A percentile compares a stretch with the other conserved stretches of the same genome.
These are phyloP conservation scores for Sipha flava DNA, from an alignment of 1,140 invertebrate species.

Conservation along the genomic window DNA sequence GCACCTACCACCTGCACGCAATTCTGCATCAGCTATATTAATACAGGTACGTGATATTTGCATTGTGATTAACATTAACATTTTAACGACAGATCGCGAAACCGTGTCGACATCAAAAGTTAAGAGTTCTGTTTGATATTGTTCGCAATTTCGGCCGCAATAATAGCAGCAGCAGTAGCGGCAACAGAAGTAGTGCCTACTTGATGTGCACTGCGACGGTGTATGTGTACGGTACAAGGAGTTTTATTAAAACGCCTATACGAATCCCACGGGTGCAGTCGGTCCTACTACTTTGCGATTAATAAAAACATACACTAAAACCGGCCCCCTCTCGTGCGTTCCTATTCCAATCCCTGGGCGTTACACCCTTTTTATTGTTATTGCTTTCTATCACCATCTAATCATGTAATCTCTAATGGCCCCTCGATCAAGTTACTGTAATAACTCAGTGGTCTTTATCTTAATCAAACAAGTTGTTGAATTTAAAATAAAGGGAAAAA, in stretches of 20 bases:
- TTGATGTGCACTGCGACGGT: no score
- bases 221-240: background rate
- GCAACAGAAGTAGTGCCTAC: no score
- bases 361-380: conserved; percentile 29
- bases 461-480: conserved; percentile 19
- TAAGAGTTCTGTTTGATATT: background rate
- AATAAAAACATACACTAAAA: conserved; percentile 14
- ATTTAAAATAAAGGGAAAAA: background rate
- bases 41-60: background rate
- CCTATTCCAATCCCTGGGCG: background rate
- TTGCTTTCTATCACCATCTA: conserved; percentile 15
- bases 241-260: conserved; percentile 8
- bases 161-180: no score
- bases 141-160: no score
- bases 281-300: conserved; percentile 20
- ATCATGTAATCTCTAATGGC: conserved; percentile 30
- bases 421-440: conserved; percentile 29
- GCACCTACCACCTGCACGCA: background rate
- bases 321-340: background rate
- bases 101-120: background rate
- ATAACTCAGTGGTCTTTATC: conserved; percentile 10
- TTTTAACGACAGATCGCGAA: background rate
- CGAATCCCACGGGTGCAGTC: conserved; percentile 10
- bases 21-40: background rate
- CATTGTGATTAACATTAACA: background rate